phyloP scores from a whole-genome alignment of 1,140 invertebrate genomes.

The Phthorimaea operculella region DNA sequence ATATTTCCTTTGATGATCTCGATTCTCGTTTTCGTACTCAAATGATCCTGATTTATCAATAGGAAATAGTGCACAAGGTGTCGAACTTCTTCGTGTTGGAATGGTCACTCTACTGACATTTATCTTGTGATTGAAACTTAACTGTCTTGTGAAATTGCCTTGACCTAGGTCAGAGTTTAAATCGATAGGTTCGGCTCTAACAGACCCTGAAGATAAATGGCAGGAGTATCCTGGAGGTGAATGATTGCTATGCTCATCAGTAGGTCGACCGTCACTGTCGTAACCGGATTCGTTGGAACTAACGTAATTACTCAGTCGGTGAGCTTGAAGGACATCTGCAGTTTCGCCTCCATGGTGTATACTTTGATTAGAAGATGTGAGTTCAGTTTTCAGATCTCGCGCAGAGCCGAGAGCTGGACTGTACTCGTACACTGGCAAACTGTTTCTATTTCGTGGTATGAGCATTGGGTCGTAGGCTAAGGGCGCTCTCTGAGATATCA shows the following conservation, averaged over 20 bases:
- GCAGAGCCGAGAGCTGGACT: conserved; percentile 46
- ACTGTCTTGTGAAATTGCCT: conserved; percentile 51
- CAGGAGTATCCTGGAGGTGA: conserved; percentile 59
- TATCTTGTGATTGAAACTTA: conserved; percentile 60
- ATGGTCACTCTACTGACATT: conserved; percentile 50
- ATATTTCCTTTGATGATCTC: conserved; percentile 27
- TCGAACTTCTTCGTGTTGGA: conserved; percentile 57
- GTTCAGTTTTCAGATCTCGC: conserved; percentile 52
- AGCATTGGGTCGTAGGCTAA: conserved; percentile 60
- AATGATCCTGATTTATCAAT: conserved; percentile 41
- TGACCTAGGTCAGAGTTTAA: conserved; percentile 31
- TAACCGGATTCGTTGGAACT: conserved; percentile 87
- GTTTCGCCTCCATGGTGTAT: conserved; percentile 52
- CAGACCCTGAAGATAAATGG: conserved; percentile 34
- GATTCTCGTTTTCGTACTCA: conserved; percentile 39
- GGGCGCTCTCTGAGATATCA: conserved; percentile 54
- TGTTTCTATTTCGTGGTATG: conserved; percentile 57
- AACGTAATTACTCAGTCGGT: conserved; percentile 75
- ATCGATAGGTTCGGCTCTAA: conserved; percentile 25
- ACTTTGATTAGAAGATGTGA: conserved; percentile 59
- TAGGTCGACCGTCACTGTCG: conserved; percentile 79
- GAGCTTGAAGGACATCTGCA: conserved; percentile 50
- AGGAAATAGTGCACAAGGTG: conserved; percentile 57
- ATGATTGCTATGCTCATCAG: conserved; percentile 66
- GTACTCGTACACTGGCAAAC: conserved; percentile 63